Conservation (phyloP, 2,113 vertebrate genomes). For the Onychostruthus taczanowskii region DNA sequence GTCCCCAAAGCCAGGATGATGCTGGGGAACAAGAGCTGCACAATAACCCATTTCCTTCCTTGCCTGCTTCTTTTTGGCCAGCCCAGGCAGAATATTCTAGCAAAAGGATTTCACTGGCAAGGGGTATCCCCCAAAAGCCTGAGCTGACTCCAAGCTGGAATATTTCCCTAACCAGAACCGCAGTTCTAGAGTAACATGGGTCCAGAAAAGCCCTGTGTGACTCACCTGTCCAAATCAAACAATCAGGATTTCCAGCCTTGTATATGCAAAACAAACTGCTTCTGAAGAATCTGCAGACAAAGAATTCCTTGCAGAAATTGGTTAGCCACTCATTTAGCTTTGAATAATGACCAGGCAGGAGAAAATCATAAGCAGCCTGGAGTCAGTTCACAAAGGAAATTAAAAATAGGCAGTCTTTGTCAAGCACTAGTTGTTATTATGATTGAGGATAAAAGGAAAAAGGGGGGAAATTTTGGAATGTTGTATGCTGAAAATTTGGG, state of each 20-base stretch:
- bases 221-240: constrained; percentile 44
- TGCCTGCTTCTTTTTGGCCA: not conserved
- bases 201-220: constrained; percentile 55
- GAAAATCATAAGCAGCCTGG: constrained; percentile 54
- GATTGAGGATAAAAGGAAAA: constrained; percentile 50
- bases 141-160: constrained; percentile 15
- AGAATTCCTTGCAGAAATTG: constrained; percentile 59
- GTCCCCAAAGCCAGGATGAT: not conserved
- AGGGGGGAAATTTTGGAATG: constrained; percentile 17
- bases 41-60: constrained; percentile 10
- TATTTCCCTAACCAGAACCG: constrained; percentile 50
- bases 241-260: constrained; percentile 27
- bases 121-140: constrained; percentile 50
- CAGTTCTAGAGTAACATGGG: constrained; percentile 27
- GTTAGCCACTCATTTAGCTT: constrained; percentile 52
- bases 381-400: constrained; percentile 56
- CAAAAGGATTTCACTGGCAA: constrained; percentile 62
- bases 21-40: not conserved
- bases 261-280: constrained; percentile 60
- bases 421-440: constrained; percentile 30
- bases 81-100: constrained; percentile 11
- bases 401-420: constrained; percentile 60
- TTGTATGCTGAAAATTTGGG: constrained; percentile 25
- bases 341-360: constrained; percentile 58
- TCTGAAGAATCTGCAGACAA: constrained; percentile 63